Evolutionary conservation across 2,113 vertebrate genomes (phyloP), one percentile per base, ranked within the genome.

Genomic region (Malurus cyaneus): DNA sequence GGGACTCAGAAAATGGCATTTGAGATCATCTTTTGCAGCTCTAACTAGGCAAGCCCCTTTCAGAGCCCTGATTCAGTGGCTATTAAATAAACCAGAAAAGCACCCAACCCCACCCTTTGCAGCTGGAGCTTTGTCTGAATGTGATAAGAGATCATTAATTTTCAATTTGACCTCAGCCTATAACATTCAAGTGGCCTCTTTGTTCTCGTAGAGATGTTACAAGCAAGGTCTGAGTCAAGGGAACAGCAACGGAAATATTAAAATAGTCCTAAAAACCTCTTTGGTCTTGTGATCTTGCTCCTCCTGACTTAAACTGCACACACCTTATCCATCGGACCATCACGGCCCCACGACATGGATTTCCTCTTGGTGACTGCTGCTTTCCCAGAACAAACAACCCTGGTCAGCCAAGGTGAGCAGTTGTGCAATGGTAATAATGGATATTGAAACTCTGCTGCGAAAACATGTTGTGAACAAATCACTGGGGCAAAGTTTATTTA

Each of bases 131-230:
- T 96, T 96, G 95, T 96, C 92, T 94, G 89, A 88, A 94, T 80
- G 94, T 96, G 93, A 97, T 95, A 97, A 96, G 94, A 97, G 93
- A 96, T 96, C 93, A 96, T 97, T 96, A 96, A 97, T 97, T 96
- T 95, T 92, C 94, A 94, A 94, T 95, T 96, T 96, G 96, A 96
- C 94, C 95, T 97, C 93, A 96, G 82, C 73, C 93, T 96, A 90
- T 96, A 96, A 95, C 79, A 65, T 94, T 96, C 80, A 86, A 96
- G 94, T 96, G 93, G 90, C 93, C 93, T 86, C 93, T 96, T 97
- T 97, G 95, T 96, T 96, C 92, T 94, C 80, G 2, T 31, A 53
- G 82, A 0, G 90, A 93, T 95, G 94, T 88, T 96, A 96, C 93
- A 88, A 95, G 90, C 92, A 72, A 96, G 94, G 92, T 86, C 88